These are phyloP conservation scores for Prenolepis imparis DNA, from an alignment of 2,888 invertebrate species.

Conservation along the genomic window DNA sequence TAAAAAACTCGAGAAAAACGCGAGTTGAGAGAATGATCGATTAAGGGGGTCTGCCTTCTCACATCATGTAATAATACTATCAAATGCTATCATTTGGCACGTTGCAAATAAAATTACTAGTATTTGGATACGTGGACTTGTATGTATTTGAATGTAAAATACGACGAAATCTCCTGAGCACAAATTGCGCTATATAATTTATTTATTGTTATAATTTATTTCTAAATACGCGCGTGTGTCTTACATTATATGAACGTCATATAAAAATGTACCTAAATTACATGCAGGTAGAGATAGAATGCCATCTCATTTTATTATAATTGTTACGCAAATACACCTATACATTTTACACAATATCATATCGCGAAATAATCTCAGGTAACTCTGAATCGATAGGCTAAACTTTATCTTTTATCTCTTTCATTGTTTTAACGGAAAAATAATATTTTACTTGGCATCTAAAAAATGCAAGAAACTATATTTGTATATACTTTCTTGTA, in stretches of 20 bases:
- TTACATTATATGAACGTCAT: conserved; percentile 4
- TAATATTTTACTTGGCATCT: neutral
- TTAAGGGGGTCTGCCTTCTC: neutral
- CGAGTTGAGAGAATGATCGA: neutral
- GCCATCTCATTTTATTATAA: neutral
- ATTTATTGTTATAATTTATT: conserved; percentile 44
- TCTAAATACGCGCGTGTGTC: neutral
- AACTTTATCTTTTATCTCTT: conserved; percentile 3
- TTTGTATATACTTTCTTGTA: too few relatives aligned
- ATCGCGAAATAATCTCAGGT: conserved; percentile 18
- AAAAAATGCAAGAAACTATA: neutral
- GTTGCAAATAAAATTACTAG: conserved; percentile 3
- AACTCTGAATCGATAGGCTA: neutral
- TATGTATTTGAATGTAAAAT: neutral
- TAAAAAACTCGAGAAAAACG: neutral
- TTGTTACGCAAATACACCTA: neutral
- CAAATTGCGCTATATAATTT: conserved; percentile 36
- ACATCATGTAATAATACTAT: neutral
- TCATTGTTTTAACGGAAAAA: neutral
- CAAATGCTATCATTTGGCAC: neutral
- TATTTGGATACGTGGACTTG: neutral
- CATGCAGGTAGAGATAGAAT: neutral
- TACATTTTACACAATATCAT: conserved; percentile 29
- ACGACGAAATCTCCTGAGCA: neutral
- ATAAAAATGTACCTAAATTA: neutral